Conservation (phyloP, 2,113 vertebrate species). For the Larimichthys crocea region DNA sequence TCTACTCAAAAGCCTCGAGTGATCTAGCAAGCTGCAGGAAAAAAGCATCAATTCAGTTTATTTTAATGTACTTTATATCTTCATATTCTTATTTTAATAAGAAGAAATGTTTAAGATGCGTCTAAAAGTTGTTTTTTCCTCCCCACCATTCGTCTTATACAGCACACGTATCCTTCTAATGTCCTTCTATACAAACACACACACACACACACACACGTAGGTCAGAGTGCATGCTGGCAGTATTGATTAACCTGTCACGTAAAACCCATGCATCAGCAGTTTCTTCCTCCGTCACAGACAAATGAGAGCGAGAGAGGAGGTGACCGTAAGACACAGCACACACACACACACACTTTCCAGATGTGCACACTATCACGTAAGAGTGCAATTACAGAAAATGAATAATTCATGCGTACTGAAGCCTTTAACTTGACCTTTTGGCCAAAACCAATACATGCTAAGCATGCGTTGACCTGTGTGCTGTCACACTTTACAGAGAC, state of each 20-base stretch:
- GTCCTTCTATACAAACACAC: constrained; percentile 25
- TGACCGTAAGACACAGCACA: constrained; percentile 24
- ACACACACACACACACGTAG: constrained; percentile 27
- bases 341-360: constrained; percentile 2
- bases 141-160: neutral
- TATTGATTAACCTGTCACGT: constrained; percentile 61
- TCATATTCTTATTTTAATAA: neutral
- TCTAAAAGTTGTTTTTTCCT: neutral
- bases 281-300: constrained; percentile 36
- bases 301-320: constrained; percentile 30
- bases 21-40: neutral
- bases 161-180: neutral
- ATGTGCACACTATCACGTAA: constrained; percentile 18
- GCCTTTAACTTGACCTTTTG: constrained; percentile 25
- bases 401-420: constrained; percentile 38
- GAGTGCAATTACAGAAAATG: neutral
- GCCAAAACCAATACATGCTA: neutral
- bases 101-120: neutral
- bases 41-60: neutral
- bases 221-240: constrained; percentile 66
- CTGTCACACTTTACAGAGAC: constrained; percentile 1
- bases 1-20: no score
- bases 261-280: constrained; percentile 61
- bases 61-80: neutral
- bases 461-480: neutral